Evolutionary conservation across 2,113 vertebrate genomes (phyloP).

Genomic region (Malurus elegans): DNA sequence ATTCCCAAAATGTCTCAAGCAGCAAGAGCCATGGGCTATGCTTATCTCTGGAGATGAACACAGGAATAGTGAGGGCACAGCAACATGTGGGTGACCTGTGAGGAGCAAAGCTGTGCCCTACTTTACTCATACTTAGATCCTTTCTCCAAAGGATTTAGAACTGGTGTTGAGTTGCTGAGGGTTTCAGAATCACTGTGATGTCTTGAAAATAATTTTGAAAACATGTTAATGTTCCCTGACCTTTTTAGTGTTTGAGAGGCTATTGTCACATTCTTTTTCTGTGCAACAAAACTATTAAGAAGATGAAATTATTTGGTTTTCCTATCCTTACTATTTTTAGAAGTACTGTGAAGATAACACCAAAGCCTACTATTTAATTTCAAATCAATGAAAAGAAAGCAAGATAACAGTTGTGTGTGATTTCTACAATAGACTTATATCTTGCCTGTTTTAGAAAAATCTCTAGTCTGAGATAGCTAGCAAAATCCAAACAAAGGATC

Average conservation of each 20-base stretch:
- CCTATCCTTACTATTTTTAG: neutral
- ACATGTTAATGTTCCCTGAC: neutral
- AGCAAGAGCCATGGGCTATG: neutral
- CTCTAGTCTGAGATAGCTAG: neutral
- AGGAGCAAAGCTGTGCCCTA: neutral
- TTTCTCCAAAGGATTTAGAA: neutral
- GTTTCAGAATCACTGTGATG: neutral
- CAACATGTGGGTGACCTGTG: neutral
- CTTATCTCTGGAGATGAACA: neutral
- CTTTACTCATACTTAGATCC: neutral
- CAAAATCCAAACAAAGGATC: neutral
- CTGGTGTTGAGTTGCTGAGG: neutral
- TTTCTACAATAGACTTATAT: neutral
- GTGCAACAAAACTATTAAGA: neutral
- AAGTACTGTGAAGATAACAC: neutral
- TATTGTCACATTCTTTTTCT: neutral
- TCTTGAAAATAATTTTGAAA: neutral
- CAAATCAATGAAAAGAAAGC: neutral
- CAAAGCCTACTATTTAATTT: neutral
- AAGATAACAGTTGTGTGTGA: neutral
- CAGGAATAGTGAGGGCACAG: neutral
- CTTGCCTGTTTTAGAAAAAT: neutral
- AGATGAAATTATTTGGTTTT: neutral
- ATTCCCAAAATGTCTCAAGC: neutral
- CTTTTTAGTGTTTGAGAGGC: neutral